These are phyloP conservation scores for Oryzias sinensis DNA, from an alignment of 2,797 vertebrate species.

Conservation along the genomic window DNA sequence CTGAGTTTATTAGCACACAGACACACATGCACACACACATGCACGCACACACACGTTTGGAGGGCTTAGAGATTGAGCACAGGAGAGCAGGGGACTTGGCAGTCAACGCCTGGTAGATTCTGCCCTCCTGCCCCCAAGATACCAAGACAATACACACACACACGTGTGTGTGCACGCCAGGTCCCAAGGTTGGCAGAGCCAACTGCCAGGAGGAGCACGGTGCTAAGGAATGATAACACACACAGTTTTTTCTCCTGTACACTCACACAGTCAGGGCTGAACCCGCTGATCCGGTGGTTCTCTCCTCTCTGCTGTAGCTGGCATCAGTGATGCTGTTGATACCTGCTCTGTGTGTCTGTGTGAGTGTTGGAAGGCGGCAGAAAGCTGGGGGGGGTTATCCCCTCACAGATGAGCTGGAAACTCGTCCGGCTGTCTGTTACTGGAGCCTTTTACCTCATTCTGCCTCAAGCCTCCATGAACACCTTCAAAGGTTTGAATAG, in stretches of 20 bases:
- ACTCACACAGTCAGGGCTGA: conserved; percentile 24
- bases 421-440: conserved; percentile 8
- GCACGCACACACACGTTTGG: not conserved
- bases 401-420: conserved; percentile 16
- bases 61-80: conserved; percentile 36
- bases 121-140: conserved; percentile 57
- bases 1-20: too few relatives aligned
- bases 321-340: conserved; percentile 36
- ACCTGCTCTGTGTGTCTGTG: conserved; percentile 25
- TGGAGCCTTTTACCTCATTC: conserved; percentile 5
- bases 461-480: conserved; percentile 8
- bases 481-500: not conserved
- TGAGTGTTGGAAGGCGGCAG: conserved; percentile 24
- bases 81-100: conserved; percentile 53
- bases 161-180: conserved; percentile 6
- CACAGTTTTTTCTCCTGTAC: conserved; percentile 21
- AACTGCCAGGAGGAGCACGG: conserved; percentile 59
- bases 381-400: conserved; percentile 1
- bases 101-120: conserved; percentile 62
- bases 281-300: conserved; percentile 26
- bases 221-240: conserved; percentile 67
- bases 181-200: conserved; percentile 55
- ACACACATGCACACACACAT: too few relatives aligned
- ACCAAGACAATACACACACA: conserved; percentile 43
- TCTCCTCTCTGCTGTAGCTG: conserved; percentile 32